These are phyloP conservation scores for Vombatus ursinus DNA, from an alignment of 2,113 vertebrate species.

Conservation along the genomic window DNA sequence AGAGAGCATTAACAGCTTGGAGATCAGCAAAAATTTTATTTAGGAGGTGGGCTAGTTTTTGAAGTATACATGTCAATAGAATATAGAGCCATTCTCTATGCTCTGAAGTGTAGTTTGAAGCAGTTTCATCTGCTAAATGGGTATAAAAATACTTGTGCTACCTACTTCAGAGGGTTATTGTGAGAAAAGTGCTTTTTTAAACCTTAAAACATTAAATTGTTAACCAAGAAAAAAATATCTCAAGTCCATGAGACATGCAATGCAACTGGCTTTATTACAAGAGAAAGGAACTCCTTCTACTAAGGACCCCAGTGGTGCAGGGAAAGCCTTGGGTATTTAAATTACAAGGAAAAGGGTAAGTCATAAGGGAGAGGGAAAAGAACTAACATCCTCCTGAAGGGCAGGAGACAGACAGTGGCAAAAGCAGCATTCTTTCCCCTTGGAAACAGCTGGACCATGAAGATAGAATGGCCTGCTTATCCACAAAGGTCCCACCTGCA, in stretches of 20 bases:
- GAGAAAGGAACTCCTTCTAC: not conserved
- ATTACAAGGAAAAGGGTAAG: not conserved
- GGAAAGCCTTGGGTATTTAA: not conserved
- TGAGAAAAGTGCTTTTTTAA: not conserved
- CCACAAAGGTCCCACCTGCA: not conserved
- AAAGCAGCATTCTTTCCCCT: not conserved
- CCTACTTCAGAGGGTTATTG: not conserved
- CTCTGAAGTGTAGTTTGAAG: not conserved
- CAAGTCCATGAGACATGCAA: not conserved
- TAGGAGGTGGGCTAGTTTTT: not conserved
- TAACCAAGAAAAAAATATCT: not conserved
- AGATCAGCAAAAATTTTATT: not conserved
- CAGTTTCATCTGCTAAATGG: not conserved
- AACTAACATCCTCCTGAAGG: not conserved
- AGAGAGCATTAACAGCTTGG: not conserved
- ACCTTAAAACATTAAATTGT: not conserved
- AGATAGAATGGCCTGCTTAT: not conserved
- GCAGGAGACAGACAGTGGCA: not conserved
- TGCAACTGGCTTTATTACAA: not conserved
- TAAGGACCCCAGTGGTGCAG: too few relatives aligned
- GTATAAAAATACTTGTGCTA: not conserved
- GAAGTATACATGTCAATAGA: not conserved
- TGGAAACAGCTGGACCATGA: not conserved
- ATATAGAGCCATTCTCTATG: not conserved
- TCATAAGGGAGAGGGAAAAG: not conserved